phyloP scores from a whole-genome alignment of 2,888 invertebrate species.

The Deilephila elpenor region DNA sequence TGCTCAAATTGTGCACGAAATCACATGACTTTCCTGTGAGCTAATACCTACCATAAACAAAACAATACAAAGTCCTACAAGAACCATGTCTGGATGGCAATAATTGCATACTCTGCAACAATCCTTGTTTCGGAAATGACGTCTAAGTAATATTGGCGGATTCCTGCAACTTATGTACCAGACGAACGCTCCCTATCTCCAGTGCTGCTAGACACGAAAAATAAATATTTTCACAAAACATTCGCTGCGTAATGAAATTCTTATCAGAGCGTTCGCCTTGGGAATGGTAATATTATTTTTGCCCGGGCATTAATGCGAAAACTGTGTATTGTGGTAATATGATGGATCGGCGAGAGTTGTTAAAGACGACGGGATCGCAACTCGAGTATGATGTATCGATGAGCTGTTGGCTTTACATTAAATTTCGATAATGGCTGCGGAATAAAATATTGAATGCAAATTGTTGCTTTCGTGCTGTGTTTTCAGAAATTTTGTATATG shows the following conservation, averaged over 20 bases:
- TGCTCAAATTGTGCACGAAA: no score
- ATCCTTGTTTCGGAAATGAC: neutral
- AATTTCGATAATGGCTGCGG: constrained; percentile 3
- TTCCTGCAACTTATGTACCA: constrained; percentile 8
- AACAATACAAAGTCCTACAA: no score
- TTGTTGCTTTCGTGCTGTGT: neutral
- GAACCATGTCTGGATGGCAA: no score
- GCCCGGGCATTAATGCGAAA: constrained; percentile 67
- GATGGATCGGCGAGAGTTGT: constrained; percentile 65
- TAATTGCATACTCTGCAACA: no score
- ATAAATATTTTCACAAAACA: constrained; percentile 41
- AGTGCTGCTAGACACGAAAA: constrained; percentile 34
- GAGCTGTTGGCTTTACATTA: constrained; percentile 30
- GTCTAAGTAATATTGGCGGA: neutral
- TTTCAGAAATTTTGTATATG: no score
- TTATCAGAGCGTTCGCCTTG: constrained; percentile 52
- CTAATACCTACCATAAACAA: no score
- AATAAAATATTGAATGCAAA: constrained; percentile 20
- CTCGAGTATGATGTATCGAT: constrained; percentile 64
- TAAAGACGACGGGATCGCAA: constrained; percentile 57
- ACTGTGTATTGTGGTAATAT: constrained; percentile 71
- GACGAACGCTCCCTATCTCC: neutral
- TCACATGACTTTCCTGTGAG: no score
- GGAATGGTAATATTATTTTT: constrained; percentile 64
- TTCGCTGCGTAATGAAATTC: constrained; percentile 60